phyloP scores from a whole-genome alignment of 1,140 invertebrate species.

The Himalopsyche phryganea region DNA sequence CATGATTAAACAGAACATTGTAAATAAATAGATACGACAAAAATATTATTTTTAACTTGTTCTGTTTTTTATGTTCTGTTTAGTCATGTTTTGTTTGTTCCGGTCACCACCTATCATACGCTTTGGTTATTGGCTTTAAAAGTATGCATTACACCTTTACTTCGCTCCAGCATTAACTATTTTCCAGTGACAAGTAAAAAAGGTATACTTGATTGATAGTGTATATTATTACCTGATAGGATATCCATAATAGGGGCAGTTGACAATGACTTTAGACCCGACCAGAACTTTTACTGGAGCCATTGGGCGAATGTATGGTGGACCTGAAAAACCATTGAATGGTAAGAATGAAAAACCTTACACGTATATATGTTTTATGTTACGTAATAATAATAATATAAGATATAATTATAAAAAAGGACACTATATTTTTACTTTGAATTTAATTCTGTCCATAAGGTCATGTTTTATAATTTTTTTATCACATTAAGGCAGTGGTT shows the following conservation, averaged over 20 bases:
- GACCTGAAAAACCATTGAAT: constrained; percentile 56
- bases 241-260: constrained; percentile 85
- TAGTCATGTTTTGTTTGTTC: too few relatives aligned
- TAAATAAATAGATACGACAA: too few relatives aligned
- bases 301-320: constrained; percentile 77
- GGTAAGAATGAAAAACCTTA: background rate
- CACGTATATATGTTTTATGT: background rate
- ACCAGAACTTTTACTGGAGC: constrained; percentile 79
- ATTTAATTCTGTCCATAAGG: background rate
- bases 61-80: too few relatives aligned
- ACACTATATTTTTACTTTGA: background rate
- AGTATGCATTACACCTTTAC: background rate
- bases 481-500: background rate
- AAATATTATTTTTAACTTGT: too few relatives aligned
- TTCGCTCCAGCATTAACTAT: background rate
- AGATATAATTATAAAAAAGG: background rate
- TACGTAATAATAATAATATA: background rate
- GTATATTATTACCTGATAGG: constrained; percentile 65
- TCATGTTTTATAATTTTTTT: background rate
- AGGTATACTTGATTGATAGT: background rate
- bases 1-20: background rate
- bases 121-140: background rate
- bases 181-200: background rate
- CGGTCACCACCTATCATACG: background rate
- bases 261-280: constrained; percentile 69